Evolutionary conservation across 64 coral and sea anemone species (phyloP), one percentile per base, ranked within the genome.

Genomic region (Platygyra sinensis): DNA sequence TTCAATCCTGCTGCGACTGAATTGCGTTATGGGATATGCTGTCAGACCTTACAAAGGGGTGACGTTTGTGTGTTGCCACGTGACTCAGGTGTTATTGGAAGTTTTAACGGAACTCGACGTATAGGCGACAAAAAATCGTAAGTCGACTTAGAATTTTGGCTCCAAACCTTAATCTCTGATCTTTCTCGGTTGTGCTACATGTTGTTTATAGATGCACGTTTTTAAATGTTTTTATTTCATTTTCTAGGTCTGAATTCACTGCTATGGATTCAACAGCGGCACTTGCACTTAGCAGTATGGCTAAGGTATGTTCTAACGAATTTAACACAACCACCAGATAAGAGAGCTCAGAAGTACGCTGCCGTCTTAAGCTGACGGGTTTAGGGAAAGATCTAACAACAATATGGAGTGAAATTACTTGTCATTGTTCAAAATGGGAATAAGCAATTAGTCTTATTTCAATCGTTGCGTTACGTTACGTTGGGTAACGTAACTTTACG

Each of bases 201-300:
- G 3, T 62, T 19, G 22, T 25, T 69, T 69, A 11, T 7, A 11
- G 0, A 12, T 28, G 10, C 33, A 36, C 3, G 0, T 13, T 83
- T 64, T 24, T 46, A 62, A n/a, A 64, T 64, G 0, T 29, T 62
- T 30, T 63, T 30, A 6, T 80, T 80, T 76, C 30, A 42, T 36
- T 55, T 90, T 83, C 12, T 75, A 99, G 97, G 67, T 93, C 92
- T 33, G 97, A 93, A 19, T 95, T 95, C 13, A 95, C 88, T 80
- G 94, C 89, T 20, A 55, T 93, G 89, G 95, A 97, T 52, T 99
- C 97, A 19, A 84, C 80, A 25, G 97, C 97, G 3, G 97, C 91
- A 5, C 83, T 95, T 17, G 93, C 96, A 3, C 65, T 99, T 2
- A 99, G 97, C 67, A 89, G 87, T 42, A 99, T 99, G 97, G 88